These are phyloP conservation scores for Bombus picipes DNA, from an alignment of 1,140 invertebrate genomes.

Conservation along the genomic window DNA sequence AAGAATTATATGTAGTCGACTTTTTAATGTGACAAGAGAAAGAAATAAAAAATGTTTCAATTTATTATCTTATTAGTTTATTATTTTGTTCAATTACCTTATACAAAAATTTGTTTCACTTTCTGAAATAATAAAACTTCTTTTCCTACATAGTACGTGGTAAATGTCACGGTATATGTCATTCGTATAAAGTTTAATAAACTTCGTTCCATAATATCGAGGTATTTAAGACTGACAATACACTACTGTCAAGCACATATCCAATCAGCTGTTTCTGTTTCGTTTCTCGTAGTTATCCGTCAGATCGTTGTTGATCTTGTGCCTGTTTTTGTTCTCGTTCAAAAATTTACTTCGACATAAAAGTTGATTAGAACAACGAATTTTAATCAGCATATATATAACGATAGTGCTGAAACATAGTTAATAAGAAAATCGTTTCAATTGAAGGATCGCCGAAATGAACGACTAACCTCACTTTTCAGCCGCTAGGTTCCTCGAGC, in stretches of 20 bases:
- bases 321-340: background rate
- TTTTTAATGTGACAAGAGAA: too few species aligned
- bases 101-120: too few species aligned
- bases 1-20: too few species aligned
- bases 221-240: background rate
- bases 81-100: too few species aligned
- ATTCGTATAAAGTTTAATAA: background rate
- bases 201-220: background rate
- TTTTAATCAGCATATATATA: background rate
- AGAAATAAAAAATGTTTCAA: too few species aligned
- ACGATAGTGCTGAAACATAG: background rate
- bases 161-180: background rate
- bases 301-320: background rate
- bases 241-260: conserved; percentile 13
- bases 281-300: background rate
- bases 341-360: background rate
- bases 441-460: background rate
- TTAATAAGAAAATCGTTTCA: background rate
- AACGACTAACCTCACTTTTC: conserved; percentile 27
- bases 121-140: background rate
- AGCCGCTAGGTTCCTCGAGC: background rate
- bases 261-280: conserved; percentile 44
- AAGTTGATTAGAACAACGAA: background rate
- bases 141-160: too few species aligned
- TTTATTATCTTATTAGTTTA: too few species aligned